Conservation (phyloP, 2,888 invertebrate species). For the Heliconius sara region DNA sequence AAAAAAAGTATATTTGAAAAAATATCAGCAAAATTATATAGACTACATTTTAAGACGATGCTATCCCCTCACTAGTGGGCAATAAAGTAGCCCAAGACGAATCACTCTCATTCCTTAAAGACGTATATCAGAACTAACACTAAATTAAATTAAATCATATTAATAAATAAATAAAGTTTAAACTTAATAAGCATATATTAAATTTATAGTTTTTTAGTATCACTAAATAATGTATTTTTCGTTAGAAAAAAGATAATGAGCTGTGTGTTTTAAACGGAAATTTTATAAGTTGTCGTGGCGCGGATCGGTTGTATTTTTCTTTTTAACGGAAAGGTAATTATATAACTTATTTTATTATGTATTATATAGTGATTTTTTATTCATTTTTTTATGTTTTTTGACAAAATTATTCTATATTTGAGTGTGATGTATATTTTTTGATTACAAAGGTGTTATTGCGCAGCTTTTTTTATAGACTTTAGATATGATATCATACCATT, state of each 20-base stretch:
- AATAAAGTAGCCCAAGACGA: conserved; percentile 80
- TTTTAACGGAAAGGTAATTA: conserved; percentile 67
- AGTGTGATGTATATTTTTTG: background rate
- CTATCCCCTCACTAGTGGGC: conserved; percentile 66
- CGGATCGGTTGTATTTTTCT: conserved; percentile 68
- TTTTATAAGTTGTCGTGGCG: conserved; percentile 75
- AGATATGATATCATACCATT: background rate
- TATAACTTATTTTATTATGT: conserved; percentile 61
- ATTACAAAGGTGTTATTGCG: conserved; percentile 7
- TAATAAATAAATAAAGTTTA: conserved; percentile 51
- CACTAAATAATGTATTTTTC: conserved; percentile 67
- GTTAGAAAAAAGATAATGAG: conserved; percentile 82
- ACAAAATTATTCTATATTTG: background rate
- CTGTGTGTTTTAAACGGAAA: conserved; percentile 81
- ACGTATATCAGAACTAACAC: conserved; percentile 53
- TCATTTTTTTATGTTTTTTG: conserved; percentile 22
- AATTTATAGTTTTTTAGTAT: conserved; percentile 53
- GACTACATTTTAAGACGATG: conserved; percentile 34
- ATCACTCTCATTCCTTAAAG: conserved; percentile 52
- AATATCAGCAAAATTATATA: background rate
- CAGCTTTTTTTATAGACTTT: background rate
- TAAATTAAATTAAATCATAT: conserved; percentile 56
- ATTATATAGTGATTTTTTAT: conserved; percentile 52
- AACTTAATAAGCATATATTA: conserved; percentile 37
- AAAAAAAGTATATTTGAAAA: background rate